Evolutionary conservation across 2,888 invertebrate genomes (phyloP).

Genomic region (Parelbella ahira): DNA sequence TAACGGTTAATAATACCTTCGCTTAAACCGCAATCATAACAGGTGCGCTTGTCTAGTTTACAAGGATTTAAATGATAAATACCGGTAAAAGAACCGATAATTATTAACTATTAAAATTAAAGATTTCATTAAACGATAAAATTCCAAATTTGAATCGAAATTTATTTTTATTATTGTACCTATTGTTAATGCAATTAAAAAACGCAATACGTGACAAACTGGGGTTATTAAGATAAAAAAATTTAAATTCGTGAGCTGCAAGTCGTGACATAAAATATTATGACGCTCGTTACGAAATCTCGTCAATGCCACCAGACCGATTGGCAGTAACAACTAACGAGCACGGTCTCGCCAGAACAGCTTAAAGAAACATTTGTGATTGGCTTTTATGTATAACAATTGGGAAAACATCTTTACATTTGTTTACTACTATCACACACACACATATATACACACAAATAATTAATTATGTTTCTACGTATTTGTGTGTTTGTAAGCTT

Average conservation of each 20-base stretch:
- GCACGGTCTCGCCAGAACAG: conserved; percentile 12
- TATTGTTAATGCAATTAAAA: conserved; percentile 15
- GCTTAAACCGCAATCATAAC: conserved; percentile 18
- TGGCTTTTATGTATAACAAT: no score
- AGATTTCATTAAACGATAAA: no score
- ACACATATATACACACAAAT: no score
- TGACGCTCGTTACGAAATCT: conserved; percentile 51
- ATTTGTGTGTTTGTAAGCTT: no score
- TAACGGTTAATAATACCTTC: conserved; percentile 28
- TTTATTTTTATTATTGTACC: conserved; percentile 4
- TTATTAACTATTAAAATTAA: no score
- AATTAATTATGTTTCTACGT: no score
- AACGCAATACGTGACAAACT: conserved; percentile 14
- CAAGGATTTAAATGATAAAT: conserved; percentile 6
- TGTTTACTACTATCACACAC: no score
- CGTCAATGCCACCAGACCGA: conserved; percentile 56
- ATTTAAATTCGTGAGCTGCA: conserved; percentile 32
- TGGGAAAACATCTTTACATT: no score
- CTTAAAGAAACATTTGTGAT: conserved; percentile 20
- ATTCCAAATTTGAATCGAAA: no score
- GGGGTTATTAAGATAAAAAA: conserved; percentile 26
- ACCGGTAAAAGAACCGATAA: no score
- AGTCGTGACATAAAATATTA: conserved; percentile 51
- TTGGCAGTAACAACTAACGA: conserved; percentile 31
- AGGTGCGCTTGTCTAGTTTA: conserved; percentile 19